Conservation (phyloP, 1,140 invertebrate species). For the Drosophila kurseongensis region DNA sequence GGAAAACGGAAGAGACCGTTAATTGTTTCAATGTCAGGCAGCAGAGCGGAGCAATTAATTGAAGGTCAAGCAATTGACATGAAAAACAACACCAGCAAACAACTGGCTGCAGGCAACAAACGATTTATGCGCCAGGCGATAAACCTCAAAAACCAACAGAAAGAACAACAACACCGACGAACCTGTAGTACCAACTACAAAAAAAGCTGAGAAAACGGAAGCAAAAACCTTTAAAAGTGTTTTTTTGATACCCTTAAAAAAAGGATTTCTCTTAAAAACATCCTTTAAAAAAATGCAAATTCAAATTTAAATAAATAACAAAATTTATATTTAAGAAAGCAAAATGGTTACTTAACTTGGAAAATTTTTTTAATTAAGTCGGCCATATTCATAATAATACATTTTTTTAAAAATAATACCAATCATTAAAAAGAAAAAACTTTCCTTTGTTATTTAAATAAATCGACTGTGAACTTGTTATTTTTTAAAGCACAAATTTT, state of each 20-base stretch:
- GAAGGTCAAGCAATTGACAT: slow-evolving; percentile 74
- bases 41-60: slow-evolving; percentile 47
- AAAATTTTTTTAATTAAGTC: too few species aligned
- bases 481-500: too few species aligned
- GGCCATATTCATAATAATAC: too few species aligned
- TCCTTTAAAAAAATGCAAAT: not conserved
- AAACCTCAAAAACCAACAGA: slow-evolving; percentile 41
- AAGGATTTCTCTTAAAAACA: not conserved
- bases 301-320: too few species aligned
- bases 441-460: too few species aligned
- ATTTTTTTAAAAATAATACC: too few species aligned
- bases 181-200: slow-evolving; percentile 21
- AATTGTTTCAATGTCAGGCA: slow-evolving; percentile 76
- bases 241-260: slow-evolving; percentile 12
- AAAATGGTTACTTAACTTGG: too few species aligned
- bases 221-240: not conserved
- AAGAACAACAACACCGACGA: slow-evolving; percentile 11
- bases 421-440: too few species aligned
- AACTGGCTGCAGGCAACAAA: slow-evolving; percentile 35
- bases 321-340: too few species aligned
- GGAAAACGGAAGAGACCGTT: slow-evolving; percentile 26
- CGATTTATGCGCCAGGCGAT: slow-evolving; percentile 61
- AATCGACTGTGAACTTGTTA: too few species aligned
- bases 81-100: slow-evolving; percentile 31
- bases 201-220: slow-evolving; percentile 10